Evolutionary conservation across 2,888 invertebrate species (phyloP), one percentile per base, ranked within the genome.

Genomic region (Parnassius apollo): DNA sequence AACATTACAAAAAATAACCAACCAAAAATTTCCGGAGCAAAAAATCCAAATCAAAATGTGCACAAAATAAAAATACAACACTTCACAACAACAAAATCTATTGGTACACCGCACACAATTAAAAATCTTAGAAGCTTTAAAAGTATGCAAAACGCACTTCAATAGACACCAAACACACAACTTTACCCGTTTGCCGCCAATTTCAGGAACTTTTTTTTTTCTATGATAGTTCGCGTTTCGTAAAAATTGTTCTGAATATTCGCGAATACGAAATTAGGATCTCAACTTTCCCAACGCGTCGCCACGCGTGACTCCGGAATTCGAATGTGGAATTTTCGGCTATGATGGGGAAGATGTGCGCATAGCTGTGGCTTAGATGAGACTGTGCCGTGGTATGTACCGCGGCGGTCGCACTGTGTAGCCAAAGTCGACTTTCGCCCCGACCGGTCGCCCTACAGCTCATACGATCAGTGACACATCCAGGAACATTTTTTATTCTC

Each of bases 331-430:
- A 76, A 82, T 79, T 85, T 89, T 91, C 85, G 90, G 88, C 84
- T 90, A 88, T 86, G 83, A 82, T 82, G 83, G 88, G 90, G 90
- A 91, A 82, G 91, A 91, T 91, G 91, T 81, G 85, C 88, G 83
- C 91, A 90, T 91, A 90, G 90, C 91, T 85, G 85, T 82, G 86
- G 91, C 85, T 91, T 90, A 90, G 88, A 90, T 85, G 90, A 89
- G 91, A 91, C 91, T 91, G 91, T 91, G 87, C 83, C 85, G 81
- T 76, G 82, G 79, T 71, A 69, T 70, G 71, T 82, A 77, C 82
- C 83, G 86, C 85, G 82, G 76, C 86, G 81, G 78, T 79, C 85
- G 84, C 82, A 83, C 85, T 81, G 86, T 84, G 84, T 85, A 82
- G 82, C 86, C 86, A 77, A 73, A 75, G 81, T 77, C 86, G 88